Base-by-base conservation (phyloP, 2,888 invertebrate genomes). In the Xanthia togata region DNA sequence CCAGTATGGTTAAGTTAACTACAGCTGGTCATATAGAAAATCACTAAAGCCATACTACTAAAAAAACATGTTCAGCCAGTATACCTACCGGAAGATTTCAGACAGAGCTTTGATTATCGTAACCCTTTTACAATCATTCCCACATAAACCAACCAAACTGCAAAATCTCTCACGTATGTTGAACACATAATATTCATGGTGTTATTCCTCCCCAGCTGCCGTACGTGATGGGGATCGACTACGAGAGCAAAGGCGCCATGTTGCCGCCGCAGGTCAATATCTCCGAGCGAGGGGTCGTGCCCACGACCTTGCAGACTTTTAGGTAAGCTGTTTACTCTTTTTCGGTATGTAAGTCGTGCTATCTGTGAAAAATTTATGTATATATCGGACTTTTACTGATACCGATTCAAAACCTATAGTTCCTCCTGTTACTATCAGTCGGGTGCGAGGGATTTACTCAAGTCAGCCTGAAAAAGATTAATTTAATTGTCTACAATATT, bases 201-300 rank as follows among this genome's bases (percentile, higher is more conserved):
- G 90, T 89, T 90, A 90, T 88, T 89, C 85, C 87, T 92, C 91
- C 93, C 20, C 97, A 98, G 98, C 95, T 98, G 93, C 97, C 97
- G 90, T 98, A 98, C 96, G 97, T 97, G 93, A 97, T 98, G 97
- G 97, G 97, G 85, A 97, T 98, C 91, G 98, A 98, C 93, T 98
- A 98, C 93, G 98, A 98, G 93, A 98, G 98, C 91, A 97, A 97
- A 84, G 98, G 98, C 90, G 98, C 98, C 87, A 97, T 99, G 96
- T 95, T 97, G 89, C 97, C 97, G 87, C 99, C 99, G 23, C 97
- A 98, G 91, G 97, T 99, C 91, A 98, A 98, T 96, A 98, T 99
- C 90, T 98, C 98, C 73, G 97, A 97, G 89, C 97, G 97, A 87
- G 99, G 99, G 68, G 97, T 97, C 90, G 98, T 99, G 83, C 98